Conservation (phyloP, 2,888 invertebrate genomes). For the Nysson spinosus region DNA sequence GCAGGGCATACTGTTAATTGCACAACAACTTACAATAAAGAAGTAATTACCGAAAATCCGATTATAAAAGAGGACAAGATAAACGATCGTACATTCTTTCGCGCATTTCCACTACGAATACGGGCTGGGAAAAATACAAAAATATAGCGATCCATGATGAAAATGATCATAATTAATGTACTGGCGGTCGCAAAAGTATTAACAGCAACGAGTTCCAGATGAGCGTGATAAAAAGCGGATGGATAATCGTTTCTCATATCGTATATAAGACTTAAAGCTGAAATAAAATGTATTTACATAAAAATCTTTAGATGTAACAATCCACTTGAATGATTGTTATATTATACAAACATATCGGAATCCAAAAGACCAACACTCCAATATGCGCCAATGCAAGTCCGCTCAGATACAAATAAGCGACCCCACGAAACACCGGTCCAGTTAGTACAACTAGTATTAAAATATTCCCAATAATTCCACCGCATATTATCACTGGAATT, state of each 20-base stretch:
- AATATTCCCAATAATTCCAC: conserved; percentile 43
- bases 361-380: conserved; percentile 48
- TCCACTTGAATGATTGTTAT: background rate
- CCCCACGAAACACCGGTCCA: conserved; percentile 42
- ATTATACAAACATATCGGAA: conserved; percentile 47
- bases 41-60: conserved; percentile 44
- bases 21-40: background rate
- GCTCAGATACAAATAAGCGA: conserved; percentile 46
- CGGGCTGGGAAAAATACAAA: conserved; percentile 51
- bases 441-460: conserved; percentile 42
- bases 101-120: conserved; percentile 44
- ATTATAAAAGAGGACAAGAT: conserved; percentile 45
- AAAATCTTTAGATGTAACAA: background rate
- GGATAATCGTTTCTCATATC: conserved; percentile 45
- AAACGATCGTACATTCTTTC: conserved; percentile 39
- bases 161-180: conserved; percentile 47
- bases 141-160: conserved; percentile 50
- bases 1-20: background rate
- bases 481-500: conserved; percentile 37
- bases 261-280: conserved; percentile 42
- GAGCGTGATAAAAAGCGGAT: conserved; percentile 47
- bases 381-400: conserved; percentile 45
- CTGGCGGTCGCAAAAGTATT: conserved; percentile 48
- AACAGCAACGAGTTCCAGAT: conserved; percentile 41
- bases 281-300: conserved; percentile 20